Evolutionary conservation across 2,113 vertebrate species (phyloP).

Genomic region (Carassius gibelio): DNA sequence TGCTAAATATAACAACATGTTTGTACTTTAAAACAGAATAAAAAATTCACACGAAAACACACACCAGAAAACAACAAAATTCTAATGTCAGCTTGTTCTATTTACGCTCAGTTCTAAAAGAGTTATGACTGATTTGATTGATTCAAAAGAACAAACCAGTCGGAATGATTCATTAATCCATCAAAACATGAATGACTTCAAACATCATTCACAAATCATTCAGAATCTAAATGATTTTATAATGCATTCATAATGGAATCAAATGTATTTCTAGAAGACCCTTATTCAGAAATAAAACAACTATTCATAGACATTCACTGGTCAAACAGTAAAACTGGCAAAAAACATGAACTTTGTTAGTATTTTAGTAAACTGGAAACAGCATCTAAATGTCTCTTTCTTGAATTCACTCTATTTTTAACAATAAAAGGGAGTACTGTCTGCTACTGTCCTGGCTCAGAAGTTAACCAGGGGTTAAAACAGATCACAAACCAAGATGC

Average conservation of each 20-base stretch:
- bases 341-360: background rate
- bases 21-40: too few relatives aligned
- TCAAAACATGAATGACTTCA: background rate
- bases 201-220: background rate
- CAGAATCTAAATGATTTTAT: background rate
- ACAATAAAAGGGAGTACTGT: slow-evolving; percentile 4
- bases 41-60: too few relatives aligned
- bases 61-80: too few relatives aligned
- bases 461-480: background rate
- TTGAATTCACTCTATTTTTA: slow-evolving; percentile 14
- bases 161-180: background rate
- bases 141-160: background rate
- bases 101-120: background rate
- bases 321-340: background rate
- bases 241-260: background rate
- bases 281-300: background rate
- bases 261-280: background rate
- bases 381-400: background rate
- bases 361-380: background rate
- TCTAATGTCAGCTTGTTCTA: background rate
- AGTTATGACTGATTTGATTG: background rate
- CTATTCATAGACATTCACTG: background rate
- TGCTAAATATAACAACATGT: background rate
- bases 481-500: background rate
- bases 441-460: slow-evolving; percentile 11